These are phyloP conservation scores for Leguminivora glycinivorella DNA, from an alignment of 1,140 invertebrate genomes.

Conservation along the genomic window DNA sequence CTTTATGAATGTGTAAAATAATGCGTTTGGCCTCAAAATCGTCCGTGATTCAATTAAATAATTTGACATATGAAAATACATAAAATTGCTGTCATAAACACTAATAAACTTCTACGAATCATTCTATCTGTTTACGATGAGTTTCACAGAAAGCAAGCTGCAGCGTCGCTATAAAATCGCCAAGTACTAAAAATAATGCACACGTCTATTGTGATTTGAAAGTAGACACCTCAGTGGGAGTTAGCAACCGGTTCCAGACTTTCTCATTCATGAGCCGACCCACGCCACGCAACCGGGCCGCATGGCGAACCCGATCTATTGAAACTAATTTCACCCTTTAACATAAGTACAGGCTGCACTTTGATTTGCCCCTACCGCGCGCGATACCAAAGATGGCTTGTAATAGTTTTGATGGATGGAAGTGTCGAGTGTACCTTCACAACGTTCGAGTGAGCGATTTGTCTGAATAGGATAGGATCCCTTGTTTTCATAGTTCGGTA, in stretches of 20 bases:
- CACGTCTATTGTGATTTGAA: slow-evolving; percentile 73
- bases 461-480: too few relatives aligned
- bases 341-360: slow-evolving; percentile 11
- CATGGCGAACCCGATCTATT: slow-evolving; percentile 39
- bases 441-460: background rate
- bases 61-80: background rate
- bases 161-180: slow-evolving; percentile 18
- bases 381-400: background rate
- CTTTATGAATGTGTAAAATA: slow-evolving; percentile 1
- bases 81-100: slow-evolving; percentile 1
- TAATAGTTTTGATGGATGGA: slow-evolving; percentile 5
- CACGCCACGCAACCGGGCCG: slow-evolving; percentile 44
- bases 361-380: background rate
- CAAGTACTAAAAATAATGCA: slow-evolving; percentile 27
- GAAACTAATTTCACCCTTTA: slow-evolving; percentile 29
- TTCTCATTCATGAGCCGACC: slow-evolving; percentile 69
- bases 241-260: slow-evolving; percentile 68
- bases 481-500: too few relatives aligned
- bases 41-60: background rate
- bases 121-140: slow-evolving; percentile 1
- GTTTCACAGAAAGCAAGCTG: slow-evolving; percentile 18
- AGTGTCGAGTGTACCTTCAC: background rate
- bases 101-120: slow-evolving; percentile 13
- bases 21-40: background rate
- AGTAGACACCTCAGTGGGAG: slow-evolving; percentile 68